Percentiles rank a stretch among this genome's conserved stretches.
phyloP scores from a whole-genome alignment of 2,888 invertebrate genomes.

The Rotaria magnacalcarata region DNA sequence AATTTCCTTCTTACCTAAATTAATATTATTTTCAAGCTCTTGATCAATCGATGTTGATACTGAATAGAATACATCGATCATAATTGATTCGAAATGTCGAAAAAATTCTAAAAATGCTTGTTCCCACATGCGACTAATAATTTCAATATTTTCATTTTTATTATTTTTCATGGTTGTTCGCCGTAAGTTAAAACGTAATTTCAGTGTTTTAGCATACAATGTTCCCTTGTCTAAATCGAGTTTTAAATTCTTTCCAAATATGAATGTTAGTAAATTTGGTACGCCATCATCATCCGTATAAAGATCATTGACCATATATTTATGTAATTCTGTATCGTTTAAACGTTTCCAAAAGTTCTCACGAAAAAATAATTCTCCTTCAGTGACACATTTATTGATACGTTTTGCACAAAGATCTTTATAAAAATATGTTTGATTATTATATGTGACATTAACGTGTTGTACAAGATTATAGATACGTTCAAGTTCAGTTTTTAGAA shows the following conservation, averaged over 20 bases:
- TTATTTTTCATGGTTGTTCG: neutral
- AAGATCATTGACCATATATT: neutral
- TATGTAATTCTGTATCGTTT: neutral
- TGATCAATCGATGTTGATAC: slow-evolving; percentile 32
- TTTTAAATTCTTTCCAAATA: slow-evolving; percentile 39
- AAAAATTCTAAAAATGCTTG: slow-evolving; percentile 30
- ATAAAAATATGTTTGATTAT: slow-evolving; percentile 47
- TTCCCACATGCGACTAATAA: slow-evolving; percentile 39
- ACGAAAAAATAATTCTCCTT: slow-evolving; percentile 47
- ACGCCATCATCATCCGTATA: slow-evolving; percentile 24
- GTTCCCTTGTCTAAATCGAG: slow-evolving; percentile 28
- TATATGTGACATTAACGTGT: neutral
- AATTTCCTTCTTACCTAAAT: neutral
- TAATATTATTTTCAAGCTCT: slow-evolving; percentile 8
- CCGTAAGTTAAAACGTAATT: slow-evolving; percentile 42
- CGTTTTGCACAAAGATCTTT: slow-evolving; percentile 49
- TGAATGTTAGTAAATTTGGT: neutral
- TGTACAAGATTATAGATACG: slow-evolving; percentile 33
- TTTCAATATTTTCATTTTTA: neutral
- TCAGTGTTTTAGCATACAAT: slow-evolving; percentile 21
- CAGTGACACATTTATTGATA: slow-evolving; percentile 48
- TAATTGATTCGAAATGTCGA: neutral
- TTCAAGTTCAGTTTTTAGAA: neutral
- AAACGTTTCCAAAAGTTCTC: slow-evolving; percentile 44
- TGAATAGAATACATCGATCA: neutral